These are phyloP conservation scores for Nycticorax nycticorax DNA, from an alignment of 2,113 vertebrate genomes.

Conservation along the genomic window DNA sequence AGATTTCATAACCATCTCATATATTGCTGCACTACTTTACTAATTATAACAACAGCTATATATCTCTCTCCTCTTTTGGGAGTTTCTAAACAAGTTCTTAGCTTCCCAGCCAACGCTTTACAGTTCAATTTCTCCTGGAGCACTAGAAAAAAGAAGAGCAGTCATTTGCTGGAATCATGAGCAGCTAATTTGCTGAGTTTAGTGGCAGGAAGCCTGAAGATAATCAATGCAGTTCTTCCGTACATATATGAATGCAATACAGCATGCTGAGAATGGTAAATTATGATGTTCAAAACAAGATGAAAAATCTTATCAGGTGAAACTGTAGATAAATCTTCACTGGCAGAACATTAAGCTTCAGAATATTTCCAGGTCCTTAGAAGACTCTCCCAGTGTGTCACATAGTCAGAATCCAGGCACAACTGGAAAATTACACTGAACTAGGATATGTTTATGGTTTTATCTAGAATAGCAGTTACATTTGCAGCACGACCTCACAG, in stretches of 20 bases:
- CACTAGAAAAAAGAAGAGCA: neutral
- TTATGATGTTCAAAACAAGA: neutral
- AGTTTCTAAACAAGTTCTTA: neutral
- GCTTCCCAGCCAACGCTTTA: neutral
- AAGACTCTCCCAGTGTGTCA: neutral
- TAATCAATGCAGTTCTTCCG: conserved; percentile 28
- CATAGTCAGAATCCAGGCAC: neutral
- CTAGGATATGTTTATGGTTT: neutral
- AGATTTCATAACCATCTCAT: neutral
- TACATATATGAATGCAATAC: conserved; percentile 5
- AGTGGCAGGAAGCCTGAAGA: conserved; percentile 36
- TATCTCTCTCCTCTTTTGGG: neutral
- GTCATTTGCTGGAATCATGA: conserved; percentile 43
- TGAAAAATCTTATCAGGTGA: conserved; percentile 28
- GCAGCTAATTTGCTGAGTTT: conserved; percentile 50
- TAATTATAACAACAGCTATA: neutral
- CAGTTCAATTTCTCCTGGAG: neutral
- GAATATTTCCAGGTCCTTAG: neutral
- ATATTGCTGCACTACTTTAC: neutral
- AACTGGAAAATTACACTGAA: neutral
- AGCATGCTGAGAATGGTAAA: conserved; percentile 9
- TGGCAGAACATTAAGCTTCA: neutral
- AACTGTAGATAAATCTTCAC: neutral
- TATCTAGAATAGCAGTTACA: neutral
- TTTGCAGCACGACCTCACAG: neutral